These are phyloP conservation scores for Prolemur simus DNA, from an alignment of 2,113 vertebrate genomes.

Conservation along the genomic window DNA sequence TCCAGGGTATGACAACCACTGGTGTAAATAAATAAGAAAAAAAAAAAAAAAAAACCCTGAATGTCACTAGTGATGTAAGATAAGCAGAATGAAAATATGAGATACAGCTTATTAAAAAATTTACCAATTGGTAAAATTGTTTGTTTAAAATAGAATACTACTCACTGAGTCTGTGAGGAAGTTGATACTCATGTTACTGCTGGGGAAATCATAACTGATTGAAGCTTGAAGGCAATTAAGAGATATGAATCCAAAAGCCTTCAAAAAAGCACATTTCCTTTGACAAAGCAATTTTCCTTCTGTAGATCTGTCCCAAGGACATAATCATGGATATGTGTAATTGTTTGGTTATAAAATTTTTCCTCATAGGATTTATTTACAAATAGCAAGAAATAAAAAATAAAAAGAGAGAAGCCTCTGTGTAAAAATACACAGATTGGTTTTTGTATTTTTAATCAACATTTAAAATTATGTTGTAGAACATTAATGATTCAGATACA, in stretches of 20 bases:
- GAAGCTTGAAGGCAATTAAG: background rate
- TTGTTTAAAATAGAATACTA: background rate
- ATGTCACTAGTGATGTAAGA: background rate
- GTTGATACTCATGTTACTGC: background rate
- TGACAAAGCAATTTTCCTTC: background rate
- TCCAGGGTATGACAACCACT: background rate
- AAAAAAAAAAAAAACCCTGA: background rate
- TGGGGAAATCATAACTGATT: background rate
- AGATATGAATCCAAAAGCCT: background rate
- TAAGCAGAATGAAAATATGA: background rate
- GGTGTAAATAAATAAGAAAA: background rate
- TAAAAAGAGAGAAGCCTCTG: background rate
- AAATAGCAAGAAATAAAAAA: background rate
- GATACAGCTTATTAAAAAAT: background rate
- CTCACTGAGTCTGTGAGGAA: background rate
- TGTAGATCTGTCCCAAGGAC: background rate
- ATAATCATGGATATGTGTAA: background rate
- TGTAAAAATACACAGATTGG: background rate
- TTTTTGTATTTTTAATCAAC: background rate
- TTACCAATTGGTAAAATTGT: background rate
- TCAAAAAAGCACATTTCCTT: background rate
- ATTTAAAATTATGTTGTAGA: conserved; percentile 13
- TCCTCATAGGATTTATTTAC: background rate
- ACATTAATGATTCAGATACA: background rate
- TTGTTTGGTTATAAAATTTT: background rate